These are phyloP conservation scores for Rhingia campestris DNA, from an alignment of 2,888 invertebrate species.

Conservation along the genomic window DNA sequence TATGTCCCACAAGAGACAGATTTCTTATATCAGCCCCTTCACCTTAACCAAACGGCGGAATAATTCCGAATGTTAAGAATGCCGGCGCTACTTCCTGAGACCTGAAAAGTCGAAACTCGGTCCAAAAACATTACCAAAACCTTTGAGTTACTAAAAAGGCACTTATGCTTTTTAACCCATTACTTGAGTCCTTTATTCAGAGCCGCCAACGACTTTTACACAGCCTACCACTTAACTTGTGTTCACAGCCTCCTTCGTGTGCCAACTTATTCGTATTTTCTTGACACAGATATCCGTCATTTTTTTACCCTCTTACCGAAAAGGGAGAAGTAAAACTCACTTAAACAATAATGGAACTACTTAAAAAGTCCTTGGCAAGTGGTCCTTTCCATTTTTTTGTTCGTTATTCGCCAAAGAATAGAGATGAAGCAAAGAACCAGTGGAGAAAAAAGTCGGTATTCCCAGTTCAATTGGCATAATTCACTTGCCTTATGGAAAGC, in stretches of 20 bases:
- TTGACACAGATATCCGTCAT: slow-evolving; percentile 21
- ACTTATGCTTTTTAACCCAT: slow-evolving; percentile 29
- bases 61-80: too few relatives aligned
- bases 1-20: too few relatives aligned
- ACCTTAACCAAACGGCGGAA: too few relatives aligned
- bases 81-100: too few relatives aligned
- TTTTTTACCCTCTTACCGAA: background rate
- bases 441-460: background rate
- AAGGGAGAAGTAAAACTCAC: slow-evolving; percentile 6
- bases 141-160: slow-evolving; percentile 3
- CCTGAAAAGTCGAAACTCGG: background rate
- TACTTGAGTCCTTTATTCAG: slow-evolving; percentile 24
- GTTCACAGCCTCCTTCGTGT: too few relatives aligned
- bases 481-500: slow-evolving; percentile 31
- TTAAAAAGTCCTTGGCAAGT: slow-evolving; percentile 38
- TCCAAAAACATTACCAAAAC: slow-evolving; percentile 10
- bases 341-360: slow-evolving; percentile 43
- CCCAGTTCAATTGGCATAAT: slow-evolving; percentile 38
- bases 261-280: background rate
- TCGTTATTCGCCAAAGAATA: background rate
- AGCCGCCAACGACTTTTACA: slow-evolving; percentile 2
- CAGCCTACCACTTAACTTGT: background rate
- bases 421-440: background rate
- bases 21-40: too few relatives aligned
- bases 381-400: background rate